These are phyloP conservation scores for Catocala fraxini DNA, from an alignment of 2,888 invertebrate species.

Conservation along the genomic window DNA sequence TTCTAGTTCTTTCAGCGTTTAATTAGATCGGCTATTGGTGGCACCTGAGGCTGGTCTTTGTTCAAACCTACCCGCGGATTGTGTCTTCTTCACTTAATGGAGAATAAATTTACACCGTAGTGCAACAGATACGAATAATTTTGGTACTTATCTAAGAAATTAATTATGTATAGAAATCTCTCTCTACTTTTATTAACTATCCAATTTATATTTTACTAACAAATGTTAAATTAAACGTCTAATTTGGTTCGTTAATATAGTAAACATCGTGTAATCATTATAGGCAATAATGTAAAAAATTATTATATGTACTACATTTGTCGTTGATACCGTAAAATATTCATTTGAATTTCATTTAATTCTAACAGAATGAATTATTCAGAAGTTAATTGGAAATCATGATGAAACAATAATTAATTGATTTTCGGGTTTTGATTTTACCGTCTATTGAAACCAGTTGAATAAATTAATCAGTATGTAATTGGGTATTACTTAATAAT, in stretches of 20 bases:
- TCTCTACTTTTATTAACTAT: too few relatives aligned
- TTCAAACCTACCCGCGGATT: slow-evolving; percentile 62
- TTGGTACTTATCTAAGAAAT: too few relatives aligned
- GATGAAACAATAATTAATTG: slow-evolving; percentile 35
- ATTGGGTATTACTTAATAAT: too few relatives aligned
- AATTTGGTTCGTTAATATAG: too few relatives aligned
- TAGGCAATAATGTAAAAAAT: too few relatives aligned
- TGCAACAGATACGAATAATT: slow-evolving; percentile 22
- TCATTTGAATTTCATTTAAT: not conserved
- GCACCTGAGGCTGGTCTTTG: slow-evolving; percentile 74
- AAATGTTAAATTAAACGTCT: too few relatives aligned
- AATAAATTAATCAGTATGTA: too few relatives aligned
- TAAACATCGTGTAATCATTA: too few relatives aligned
- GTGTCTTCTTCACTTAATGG: slow-evolving; percentile 65
- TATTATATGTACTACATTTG: too few relatives aligned
- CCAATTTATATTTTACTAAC: too few relatives aligned
- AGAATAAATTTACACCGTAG: slow-evolving; percentile 52
- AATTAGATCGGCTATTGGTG: slow-evolving; percentile 77
- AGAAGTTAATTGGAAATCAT: slow-evolving; percentile 35
- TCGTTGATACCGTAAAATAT: not conserved
- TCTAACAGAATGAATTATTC: slow-evolving; percentile 30
- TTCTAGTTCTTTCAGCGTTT: slow-evolving; percentile 72
- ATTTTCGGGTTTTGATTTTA: slow-evolving; percentile 24
- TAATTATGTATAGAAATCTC: too few relatives aligned
- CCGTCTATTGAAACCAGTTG: not conserved